Base-by-base conservation (phyloP, 1,140 invertebrate species). In the Manduca sexta region DNA sequence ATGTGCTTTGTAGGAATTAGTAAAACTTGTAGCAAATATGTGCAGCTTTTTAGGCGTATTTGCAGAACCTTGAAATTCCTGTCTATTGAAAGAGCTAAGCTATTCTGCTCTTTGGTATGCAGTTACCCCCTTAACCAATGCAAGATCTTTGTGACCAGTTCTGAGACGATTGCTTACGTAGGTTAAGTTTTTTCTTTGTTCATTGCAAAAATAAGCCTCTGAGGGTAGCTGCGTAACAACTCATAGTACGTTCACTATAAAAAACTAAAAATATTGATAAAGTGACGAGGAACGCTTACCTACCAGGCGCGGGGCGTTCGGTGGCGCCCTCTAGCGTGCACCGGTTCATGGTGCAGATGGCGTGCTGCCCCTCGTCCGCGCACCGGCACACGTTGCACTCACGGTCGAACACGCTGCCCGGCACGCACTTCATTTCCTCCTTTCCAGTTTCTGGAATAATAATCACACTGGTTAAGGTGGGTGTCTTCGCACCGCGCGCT, bases 371-470 rank as follows among this genome's bases (percentile, higher is more conserved):
- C 41, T 84, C 78, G 0, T 56, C 46, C 0, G 70, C 62, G 45
- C 88, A 88, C 1, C 61, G 66, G 38, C 88, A 88, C 3, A 68
- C 62, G 52, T 88, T 88, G 60, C 87, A 88, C 4, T 70, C 79
- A 35, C 75, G 67, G 11, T 76, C 63, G 59, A 87, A 88, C 13
- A 74, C 71, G 39, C 58, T 69, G 34, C 85, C 86, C 3, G 87
- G 78, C 0, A 40, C 66, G 46, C 88, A 88, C 10, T 70, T 49
- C 12, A 47, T 46, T 4, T 51, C 33, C 4, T 70, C 56, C 30
- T 67, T 53, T 0, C 66, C 57, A 0, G 66, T 56, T 26, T 74
- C 71, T 75, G 60, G 0, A 58, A 53, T 43, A 12, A 41, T 30
- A 44, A 52, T n/a, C 1, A 11, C 13, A n/a, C 12, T 8, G 5